Evolutionary conservation across 2,113 vertebrate species (phyloP).

Genomic region (Pogona vitticeps): DNA sequence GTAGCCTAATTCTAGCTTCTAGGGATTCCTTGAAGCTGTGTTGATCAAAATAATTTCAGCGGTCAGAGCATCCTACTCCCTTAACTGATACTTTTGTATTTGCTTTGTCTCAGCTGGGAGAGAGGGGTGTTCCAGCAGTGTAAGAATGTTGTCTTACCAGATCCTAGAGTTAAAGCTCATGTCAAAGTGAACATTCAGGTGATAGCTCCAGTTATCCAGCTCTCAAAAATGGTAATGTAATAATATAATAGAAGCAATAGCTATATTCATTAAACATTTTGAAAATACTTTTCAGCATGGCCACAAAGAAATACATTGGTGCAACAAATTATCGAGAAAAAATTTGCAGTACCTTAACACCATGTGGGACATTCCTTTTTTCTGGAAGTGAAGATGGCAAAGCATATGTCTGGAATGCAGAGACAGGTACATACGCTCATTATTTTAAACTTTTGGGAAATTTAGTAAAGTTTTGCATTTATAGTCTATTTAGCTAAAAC

Average conservation of each 20-base stretch:
- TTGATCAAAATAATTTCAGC: background rate
- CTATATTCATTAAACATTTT: conserved; percentile 23
- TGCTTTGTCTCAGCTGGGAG: background rate
- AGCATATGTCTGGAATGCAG: conserved; percentile 95
- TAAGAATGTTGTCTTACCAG: background rate
- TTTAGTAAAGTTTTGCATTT: conserved; percentile 20
- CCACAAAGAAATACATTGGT: conserved; percentile 89
- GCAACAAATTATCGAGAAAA: conserved; percentile 94
- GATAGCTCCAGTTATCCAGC: background rate
- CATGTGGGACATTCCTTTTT: conserved; percentile 93
- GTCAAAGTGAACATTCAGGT: background rate
- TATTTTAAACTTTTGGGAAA: conserved; percentile 27
- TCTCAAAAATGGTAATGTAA: background rate
- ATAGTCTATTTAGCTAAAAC: background rate
- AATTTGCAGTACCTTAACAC: conserved; percentile 91
- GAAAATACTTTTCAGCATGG: conserved; percentile 77
- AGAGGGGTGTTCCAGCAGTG: background rate
- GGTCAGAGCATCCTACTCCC: background rate
- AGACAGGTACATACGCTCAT: conserved; percentile 84
- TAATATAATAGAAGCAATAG: background rate
- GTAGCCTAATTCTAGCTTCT: background rate
- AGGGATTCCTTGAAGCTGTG: background rate
- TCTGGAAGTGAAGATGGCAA: conserved; percentile 95
- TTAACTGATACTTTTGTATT: background rate
- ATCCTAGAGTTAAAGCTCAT: background rate